Base-by-base conservation (phyloP, 2,113 vertebrate species). In the Ctenodactylus gundi region DNA sequence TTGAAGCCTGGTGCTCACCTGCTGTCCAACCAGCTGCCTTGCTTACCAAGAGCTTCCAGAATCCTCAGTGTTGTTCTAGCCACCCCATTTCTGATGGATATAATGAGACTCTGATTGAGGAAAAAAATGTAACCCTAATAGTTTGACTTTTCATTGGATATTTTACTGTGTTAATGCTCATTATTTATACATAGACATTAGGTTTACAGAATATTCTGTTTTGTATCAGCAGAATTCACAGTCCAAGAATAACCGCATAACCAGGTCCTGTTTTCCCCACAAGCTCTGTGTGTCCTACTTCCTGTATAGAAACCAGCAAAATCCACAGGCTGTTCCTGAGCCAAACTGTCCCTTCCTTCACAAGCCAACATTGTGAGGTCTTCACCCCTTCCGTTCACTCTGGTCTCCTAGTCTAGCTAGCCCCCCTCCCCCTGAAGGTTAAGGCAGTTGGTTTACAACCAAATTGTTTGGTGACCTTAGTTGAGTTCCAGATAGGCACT, bases 121-220 rank as follows among this genome's bases (percentile, higher is more conserved):
- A 9, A 77, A 77, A 85, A 94, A 92, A 70, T 92, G 76, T 96
- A 92, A 78, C 58, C 93, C 96, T 94, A 73, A 65, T 85, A 88
- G 90, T 88, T 92, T 80, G 95, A 92, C 84, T 97, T 97, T 97
- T 97, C 95, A 82, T 95, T 85, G 97, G 96, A 88, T 94, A 96
- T 98, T 98, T 98, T 98, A 98, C 98, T 68, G 93, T 93, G 91
- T 95, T 98, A 97, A 98, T 82, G 94, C 97, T 98, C 96, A 97
- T 97, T 96, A 97, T 97, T 97, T 98, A 96, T 96, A 98, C 96
- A 97, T 14, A 96, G 97, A 98, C 97, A 75, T 85, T 94, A 96
- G 96, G 49, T 94, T 97, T 97, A 98, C 97, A 97, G 97, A 96
- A 97, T 36, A 91, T 96, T 97, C 97, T 97, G 90, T 96, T 94